Conservation (phyloP, 2,888 invertebrate genomes). For the Apocheima hispidaria region DNA sequence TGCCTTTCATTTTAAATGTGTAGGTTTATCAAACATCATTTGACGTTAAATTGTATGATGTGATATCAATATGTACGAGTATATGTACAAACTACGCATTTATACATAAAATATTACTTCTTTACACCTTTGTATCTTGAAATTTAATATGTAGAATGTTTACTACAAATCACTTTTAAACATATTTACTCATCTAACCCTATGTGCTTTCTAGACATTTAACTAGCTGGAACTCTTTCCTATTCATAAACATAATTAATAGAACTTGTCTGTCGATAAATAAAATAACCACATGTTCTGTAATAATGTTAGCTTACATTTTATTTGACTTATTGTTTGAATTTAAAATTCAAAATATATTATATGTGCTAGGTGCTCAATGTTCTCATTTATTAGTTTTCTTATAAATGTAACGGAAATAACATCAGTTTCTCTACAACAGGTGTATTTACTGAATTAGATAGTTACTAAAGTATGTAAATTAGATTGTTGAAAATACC, state of each 20-base stretch:
- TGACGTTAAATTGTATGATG: constrained; percentile 14
- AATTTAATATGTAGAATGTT: neutral
- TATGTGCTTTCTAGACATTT: too few species aligned
- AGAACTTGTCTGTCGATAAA: neutral
- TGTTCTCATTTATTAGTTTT: neutral
- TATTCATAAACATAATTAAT: neutral
- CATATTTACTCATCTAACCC: neutral
- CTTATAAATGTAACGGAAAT: neutral
- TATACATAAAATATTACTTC: neutral
- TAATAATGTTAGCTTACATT: neutral
- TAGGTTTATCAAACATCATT: constrained; percentile 35
- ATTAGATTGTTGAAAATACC: constrained; percentile 17
- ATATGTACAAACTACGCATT: neutral
- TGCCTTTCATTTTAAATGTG: constrained; percentile 56
- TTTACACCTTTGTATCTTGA: neutral
- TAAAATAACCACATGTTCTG: neutral
- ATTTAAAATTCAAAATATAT: neutral
- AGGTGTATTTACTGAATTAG: neutral
- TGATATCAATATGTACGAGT: neutral
- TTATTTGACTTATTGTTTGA: neutral
- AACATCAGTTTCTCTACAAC: neutral
- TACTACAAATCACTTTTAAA: neutral
- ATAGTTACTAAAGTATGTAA: constrained; percentile 14
- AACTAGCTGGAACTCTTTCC: too few species aligned
- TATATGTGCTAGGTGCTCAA: neutral